Conservation (phyloP, 2,113 vertebrate genomes). For the Semicossyphus pulcher region DNA sequence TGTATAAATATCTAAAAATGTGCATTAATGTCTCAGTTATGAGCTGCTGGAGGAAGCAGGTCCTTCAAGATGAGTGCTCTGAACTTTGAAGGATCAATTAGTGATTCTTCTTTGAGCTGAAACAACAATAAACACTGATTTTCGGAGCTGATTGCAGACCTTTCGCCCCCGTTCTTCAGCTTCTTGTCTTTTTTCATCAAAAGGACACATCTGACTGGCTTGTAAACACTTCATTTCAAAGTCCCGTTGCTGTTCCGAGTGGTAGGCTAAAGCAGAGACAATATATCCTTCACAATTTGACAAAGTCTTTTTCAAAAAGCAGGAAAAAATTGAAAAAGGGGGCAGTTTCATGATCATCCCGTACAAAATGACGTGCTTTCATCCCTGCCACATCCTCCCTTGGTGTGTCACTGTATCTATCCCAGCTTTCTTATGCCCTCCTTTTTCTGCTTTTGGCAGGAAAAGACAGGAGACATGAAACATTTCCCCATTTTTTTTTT, state of each 20-base stretch:
- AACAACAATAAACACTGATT: conserved; percentile 22
- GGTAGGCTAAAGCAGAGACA: conserved; percentile 58
- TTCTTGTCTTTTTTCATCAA: conserved; percentile 58
- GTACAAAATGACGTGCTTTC: conserved; percentile 77
- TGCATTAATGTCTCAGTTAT: neutral
- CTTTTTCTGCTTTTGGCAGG: conserved; percentile 71
- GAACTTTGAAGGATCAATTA: conserved; percentile 37
- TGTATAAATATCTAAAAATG: neutral
- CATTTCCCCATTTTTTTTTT: conserved; percentile 62
- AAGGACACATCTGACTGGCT: conserved; percentile 66
- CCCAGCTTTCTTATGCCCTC: conserved; percentile 66
- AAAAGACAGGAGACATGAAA: conserved; percentile 78
- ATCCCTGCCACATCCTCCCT: conserved; percentile 73
- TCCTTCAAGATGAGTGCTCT: conserved; percentile 12
- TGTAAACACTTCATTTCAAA: conserved; percentile 72
- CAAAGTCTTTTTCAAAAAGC: conserved; percentile 61
- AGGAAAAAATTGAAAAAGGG: conserved; percentile 9
- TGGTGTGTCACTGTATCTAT: conserved; percentile 73
- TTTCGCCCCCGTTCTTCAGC: conserved; percentile 41
- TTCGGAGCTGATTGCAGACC: conserved; percentile 38
- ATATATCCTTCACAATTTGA: conserved; percentile 69
- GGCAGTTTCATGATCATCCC: conserved; percentile 75
- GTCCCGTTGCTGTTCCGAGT: conserved; percentile 38
- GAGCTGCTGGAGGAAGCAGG: neutral
- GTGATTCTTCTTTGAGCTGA: conserved; percentile 32